Base-by-base conservation (phyloP, 2,113 vertebrate species). In the Oreotrochilus melanogaster region DNA sequence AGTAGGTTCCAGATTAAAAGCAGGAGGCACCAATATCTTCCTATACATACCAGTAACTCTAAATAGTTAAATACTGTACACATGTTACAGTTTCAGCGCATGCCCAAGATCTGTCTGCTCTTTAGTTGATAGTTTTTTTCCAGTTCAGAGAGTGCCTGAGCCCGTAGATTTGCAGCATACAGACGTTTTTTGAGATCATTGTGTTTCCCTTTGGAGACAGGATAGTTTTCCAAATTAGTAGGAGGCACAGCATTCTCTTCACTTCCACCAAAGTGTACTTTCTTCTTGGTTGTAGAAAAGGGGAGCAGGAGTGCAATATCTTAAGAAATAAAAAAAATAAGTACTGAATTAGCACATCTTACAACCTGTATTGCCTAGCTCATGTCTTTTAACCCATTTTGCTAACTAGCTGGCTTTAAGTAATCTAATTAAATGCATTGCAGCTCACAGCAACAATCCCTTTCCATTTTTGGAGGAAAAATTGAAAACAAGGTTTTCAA, bases 71-170 rank as follows among this genome's bases (percentile, higher is more conserved):
- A 74, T 9, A 39, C 13, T 25, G 4, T 13, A 16, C 21, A 39
- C 37, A 33, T 61, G 43, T 58, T 58, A 61, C 30, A 15, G n/a
- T 15, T 90, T 74, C 74, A 99, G 76, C 99, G 99, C 97, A 99
- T 98, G 67, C 98, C 99, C 45, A 99, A 97, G 51, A 99, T 97
- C 92, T 99, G 98, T 30, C 97, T 98, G 98, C 98, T 99, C 89
- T 98, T 99, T 9, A 98, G 92, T 7, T 98, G 98, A 66, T 98
- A 99, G 11, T 96, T 97, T 60, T 96, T 98, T 62, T 99, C 99
- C 66, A 98, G 89, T 54, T 99, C 98, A 9, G 92, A 97, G 78
- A 99, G 96, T 7, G 98, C 98, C 60, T 98, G 98, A 42, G 98
- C 98, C 0, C 98, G 98, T 21, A 98, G 89, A 31, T 98, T 98